These are phyloP conservation scores for Picus viridis DNA, from an alignment of 2,797 vertebrate species.

Conservation along the genomic window DNA sequence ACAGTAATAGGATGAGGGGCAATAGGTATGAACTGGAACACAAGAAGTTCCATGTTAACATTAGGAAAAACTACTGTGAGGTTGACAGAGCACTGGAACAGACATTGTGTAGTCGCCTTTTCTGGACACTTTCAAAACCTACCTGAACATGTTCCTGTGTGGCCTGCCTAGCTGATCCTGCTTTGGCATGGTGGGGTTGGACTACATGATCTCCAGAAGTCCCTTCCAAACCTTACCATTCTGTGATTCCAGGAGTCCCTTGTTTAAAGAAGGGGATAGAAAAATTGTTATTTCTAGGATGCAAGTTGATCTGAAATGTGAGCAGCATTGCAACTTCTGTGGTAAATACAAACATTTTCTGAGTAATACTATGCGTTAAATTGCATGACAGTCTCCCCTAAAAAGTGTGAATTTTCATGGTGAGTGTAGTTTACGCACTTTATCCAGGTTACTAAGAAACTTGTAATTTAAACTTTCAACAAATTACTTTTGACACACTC, in stretches of 20 bases:
- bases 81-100: too few relatives aligned
- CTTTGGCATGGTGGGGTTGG: too few relatives aligned
- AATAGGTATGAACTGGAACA: too few relatives aligned
- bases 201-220: too few relatives aligned
- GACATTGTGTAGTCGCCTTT: too few relatives aligned
- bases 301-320: neutral
- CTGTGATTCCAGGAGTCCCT: neutral
- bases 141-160: too few relatives aligned
- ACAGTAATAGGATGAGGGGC: too few relatives aligned
- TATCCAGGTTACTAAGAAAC: neutral
- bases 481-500: neutral
- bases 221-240: too few relatives aligned
- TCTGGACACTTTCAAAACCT: too few relatives aligned
- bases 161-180: too few relatives aligned
- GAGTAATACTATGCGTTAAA: neutral
- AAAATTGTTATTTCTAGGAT: neutral
- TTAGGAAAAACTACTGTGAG: too few relatives aligned
- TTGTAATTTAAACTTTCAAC: neutral
- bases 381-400: neutral
- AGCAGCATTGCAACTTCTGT: neutral
- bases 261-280: neutral
- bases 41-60: too few relatives aligned
- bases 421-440: neutral
- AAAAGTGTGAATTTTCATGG: neutral
- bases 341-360: neutral